Base-by-base conservation (phyloP, 2,113 vertebrate genomes). In the Peromyscus polionotus region DNA sequence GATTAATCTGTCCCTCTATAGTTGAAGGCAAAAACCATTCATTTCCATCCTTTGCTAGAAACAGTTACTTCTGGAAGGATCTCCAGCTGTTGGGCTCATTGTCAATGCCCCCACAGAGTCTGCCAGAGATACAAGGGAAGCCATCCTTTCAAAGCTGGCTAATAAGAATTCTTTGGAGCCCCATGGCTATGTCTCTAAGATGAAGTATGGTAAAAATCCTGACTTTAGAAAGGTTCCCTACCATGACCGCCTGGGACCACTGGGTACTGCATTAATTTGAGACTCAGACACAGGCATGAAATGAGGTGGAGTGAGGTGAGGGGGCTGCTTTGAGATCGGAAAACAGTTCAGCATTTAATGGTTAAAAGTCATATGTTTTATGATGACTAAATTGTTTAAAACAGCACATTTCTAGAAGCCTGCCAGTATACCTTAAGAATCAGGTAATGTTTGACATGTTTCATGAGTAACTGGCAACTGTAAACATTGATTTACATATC, bases 1-100 rank as follows among this genome's bases (percentile, higher is more conserved):
- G 97, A 94, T 13, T 2, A 94, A 94, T 92, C 39, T 94, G 97
- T 28, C 93, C 97, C 83, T 95, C 36, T 95, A 98, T 97, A 97
- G 81, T 98, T 94, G 94, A 45, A 77, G 63, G 61, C 39, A 63
- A 84, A 94, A 91, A 57, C 9, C 81, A 51, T 73, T 97, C 93
- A 93, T 98, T 91, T 97, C 90, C 9, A 42, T 93, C 94, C 88
- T 92, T 98, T 92, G 16, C 95, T 97, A 61, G 97, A 97, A 98
- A 87, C 33, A 81, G 33, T 57, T 97, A 79, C 95, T 98, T 97
- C 97, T 80, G 42, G 80, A 87, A 95, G 96, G 90, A 91, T 94
- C 96, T 97, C 98, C 97, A 98, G 97, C 97, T 98, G 97, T 93
- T 97, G 90, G 59, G 22, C 59, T 77, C 91, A 91, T 98, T 97